Base-by-base conservation (phyloP, 2,113 vertebrate genomes). In the Glaucomys volans region DNA sequence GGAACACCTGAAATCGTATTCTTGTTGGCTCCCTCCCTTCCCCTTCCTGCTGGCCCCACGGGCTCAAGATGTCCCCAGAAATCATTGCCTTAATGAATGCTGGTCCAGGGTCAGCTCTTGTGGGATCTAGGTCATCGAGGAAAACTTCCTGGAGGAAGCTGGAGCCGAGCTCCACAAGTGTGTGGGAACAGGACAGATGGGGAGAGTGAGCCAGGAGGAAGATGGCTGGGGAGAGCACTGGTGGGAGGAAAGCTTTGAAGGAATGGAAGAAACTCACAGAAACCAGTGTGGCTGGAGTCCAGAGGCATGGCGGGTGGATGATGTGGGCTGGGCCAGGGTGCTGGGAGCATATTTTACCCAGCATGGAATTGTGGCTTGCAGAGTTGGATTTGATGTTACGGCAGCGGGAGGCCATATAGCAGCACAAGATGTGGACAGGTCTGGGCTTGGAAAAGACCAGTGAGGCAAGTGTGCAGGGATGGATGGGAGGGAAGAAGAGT, bases 361-460 rank as follows among this genome's bases (percentile, higher is more conserved):
- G 4, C 18, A 9, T 10, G 14, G 22, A 40, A n/a, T 47, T 47
- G 4, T 1, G 22, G 75, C 32, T 24, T 32, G 18, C 8, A 67
- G 32, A 54, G 8, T 0, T 4, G 18, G 30, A 26, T 57, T 67
- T 72, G 4, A 8, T 0, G 1, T 8, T 10, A 54, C 47, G 92
- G 32, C 22, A 0, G 4, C 1, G 3, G 32, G 22, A 77, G 7
- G n/a, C n/a, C 40, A 26, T 12, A 35, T 71, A 32, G 30, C 32
- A 71, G 75, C 24, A 22, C 2, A 11, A 77, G 64, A 69, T 0
- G 1, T 0, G 4, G 32, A 1, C 0, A 0, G 37, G 50, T n/a
- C n/a, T 10, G 86, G 66, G 77, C 1, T 64, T 84, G 67, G 54
- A 54, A 76, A 35, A 74, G 35, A 59, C 37, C 24, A 1, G 0